Evolutionary conservation across 2,113 vertebrate genomes (phyloP).

Genomic region (Aramus guarauna): DNA sequence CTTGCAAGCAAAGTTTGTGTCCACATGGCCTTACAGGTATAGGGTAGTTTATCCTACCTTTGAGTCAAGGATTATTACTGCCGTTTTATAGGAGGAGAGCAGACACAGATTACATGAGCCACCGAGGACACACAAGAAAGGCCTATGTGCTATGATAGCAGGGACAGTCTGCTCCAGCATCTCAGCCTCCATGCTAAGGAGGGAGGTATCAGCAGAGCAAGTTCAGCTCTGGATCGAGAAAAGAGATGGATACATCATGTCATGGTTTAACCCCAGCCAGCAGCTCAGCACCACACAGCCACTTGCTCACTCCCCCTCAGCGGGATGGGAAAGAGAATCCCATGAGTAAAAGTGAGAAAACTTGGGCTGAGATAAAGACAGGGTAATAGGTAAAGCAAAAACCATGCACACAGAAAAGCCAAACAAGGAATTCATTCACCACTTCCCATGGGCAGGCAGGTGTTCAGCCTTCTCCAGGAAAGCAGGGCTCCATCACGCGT

Average conservation of each 20-base stretch:
- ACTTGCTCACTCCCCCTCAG: too few species aligned
- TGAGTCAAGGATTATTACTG: background rate
- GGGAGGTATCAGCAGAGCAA: background rate
- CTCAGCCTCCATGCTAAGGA: background rate
- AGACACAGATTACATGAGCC: background rate
- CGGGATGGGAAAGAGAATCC: too few species aligned
- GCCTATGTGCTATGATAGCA: background rate
- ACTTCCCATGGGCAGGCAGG: too few species aligned
- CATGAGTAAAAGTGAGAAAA: too few species aligned
- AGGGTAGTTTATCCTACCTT: background rate
- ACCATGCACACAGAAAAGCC: too few species aligned
- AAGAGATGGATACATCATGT: background rate
- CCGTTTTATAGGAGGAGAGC: background rate
- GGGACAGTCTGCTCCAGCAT: background rate
- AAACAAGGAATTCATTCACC: too few species aligned
- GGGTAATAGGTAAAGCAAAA: too few species aligned
- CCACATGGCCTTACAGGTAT: background rate
- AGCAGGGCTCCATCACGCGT: too few species aligned
- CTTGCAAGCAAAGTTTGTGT: background rate
- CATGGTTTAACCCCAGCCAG: too few species aligned
- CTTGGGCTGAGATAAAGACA: too few species aligned
- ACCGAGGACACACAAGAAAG: background rate
- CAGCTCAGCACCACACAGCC: too few species aligned
- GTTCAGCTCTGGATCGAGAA: background rate
- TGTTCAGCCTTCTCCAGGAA: too few species aligned